These are phyloP conservation scores for Liopterus haemorrhoidalis DNA, from an alignment of 2,888 invertebrate species.

Conservation along the genomic window DNA sequence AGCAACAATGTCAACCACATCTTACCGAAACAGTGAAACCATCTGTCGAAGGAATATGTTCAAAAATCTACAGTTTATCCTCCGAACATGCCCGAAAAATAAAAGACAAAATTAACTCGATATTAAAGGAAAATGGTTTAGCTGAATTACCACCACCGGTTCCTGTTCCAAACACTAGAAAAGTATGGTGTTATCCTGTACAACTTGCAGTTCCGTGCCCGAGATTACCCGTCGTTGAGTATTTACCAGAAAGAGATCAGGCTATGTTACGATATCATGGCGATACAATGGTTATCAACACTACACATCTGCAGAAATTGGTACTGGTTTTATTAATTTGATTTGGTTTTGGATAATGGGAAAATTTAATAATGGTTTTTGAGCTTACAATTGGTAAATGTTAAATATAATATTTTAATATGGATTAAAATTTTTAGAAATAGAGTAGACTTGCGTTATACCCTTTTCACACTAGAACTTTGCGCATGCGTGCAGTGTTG, in stretches of 20 bases:
- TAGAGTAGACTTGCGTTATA: too few relatives aligned
- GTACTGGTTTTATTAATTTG: too few relatives aligned
- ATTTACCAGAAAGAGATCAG: conserved; percentile 79
- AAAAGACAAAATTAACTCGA: conserved; percentile 74
- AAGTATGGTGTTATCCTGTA: conserved; percentile 93
- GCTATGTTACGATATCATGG: conserved; percentile 79
- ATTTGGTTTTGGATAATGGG: conserved; percentile 1
- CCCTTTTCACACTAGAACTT: too few relatives aligned
- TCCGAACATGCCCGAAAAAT: conserved; percentile 89
- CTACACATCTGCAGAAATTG: conserved; percentile 85
- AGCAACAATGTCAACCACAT: conserved; percentile 92
- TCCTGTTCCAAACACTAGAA: conserved; percentile 68
- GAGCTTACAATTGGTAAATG: not conserved
- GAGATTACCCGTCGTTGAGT: conserved; percentile 79
- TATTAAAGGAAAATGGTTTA: conserved; percentile 84
- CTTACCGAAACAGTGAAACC: conserved; percentile 88
- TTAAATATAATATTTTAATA: not conserved
- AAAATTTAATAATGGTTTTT: conserved; percentile 1
- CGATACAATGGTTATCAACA: conserved; percentile 80
- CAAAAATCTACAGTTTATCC: conserved; percentile 87
- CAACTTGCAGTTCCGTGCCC: conserved; percentile 84
- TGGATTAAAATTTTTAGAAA: too few relatives aligned
- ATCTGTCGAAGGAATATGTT: conserved; percentile 91
- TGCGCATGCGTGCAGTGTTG: too few relatives aligned
- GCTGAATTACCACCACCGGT: conserved; percentile 48